Base-by-base conservation (phyloP, 2,888 invertebrate genomes). In the Protophormia terraenovae region DNA sequence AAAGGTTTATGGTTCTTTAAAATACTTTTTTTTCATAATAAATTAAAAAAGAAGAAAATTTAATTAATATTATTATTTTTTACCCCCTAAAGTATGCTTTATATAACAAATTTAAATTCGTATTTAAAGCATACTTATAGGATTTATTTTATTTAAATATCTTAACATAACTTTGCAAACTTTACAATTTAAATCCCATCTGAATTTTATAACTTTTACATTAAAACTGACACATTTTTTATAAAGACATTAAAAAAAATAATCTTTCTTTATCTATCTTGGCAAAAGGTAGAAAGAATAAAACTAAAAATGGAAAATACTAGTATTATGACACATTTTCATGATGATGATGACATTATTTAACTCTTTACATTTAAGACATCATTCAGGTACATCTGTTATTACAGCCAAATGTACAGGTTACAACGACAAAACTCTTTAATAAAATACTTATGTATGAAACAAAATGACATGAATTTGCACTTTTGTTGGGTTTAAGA, bases 381-480 rank as follows among this genome's bases (percentile, higher is more conserved):
- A 16, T 73, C 10, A 47, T 53, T 12, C 19, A n/a, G 8, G 2
- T 53, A n/a, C 53, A n/a, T 35, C 10, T 35, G 24, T 16, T 38
- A 41, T 14, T 66, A 10, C 35, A 27, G 35, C 12, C 53, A 38
- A 66, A 76, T 14, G 3, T 62, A 24, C 32, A 27, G n/a, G n/a
- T 22, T 60, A 14, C 32, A 55, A 73, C 6, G 19, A 22, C n/a
- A n/a, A 50, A 67, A 32, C 14, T 19, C 47, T 16, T n/a, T 24
- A 19, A 35, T n/a, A 38, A 5, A 22, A 73, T 12, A 22, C 1
- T 35, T 35, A 2, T 24, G 8, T 35, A 2, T 24, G 8, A 53
- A 55, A 75, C 8, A 41, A 38, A 19, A 8, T n/a, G 41, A 76
- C 53, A 66, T 64, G 53, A 29, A 29, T 66, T 76, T 76, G 66